Conservation (phyloP, 2,113 vertebrate species). For the Lethenteron reissneri region DNA sequence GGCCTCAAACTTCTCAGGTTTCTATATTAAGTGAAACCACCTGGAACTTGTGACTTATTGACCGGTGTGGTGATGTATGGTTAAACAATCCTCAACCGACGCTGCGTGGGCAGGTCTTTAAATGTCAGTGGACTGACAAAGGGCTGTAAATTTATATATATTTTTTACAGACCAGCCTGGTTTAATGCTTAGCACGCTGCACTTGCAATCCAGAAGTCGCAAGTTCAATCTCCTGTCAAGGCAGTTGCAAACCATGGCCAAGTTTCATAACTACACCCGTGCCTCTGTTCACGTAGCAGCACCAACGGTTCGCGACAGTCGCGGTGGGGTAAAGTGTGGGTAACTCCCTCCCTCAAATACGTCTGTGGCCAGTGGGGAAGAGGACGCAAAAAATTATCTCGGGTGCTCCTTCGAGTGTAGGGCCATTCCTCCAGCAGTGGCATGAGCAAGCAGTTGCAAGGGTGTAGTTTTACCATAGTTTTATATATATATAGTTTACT, state of each 20-base stretch:
- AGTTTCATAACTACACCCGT: too few species aligned
- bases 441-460: not conserved
- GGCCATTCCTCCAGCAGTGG: not conserved
- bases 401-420: slow-evolving; percentile 8
- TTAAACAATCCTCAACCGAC: not conserved
- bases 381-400: slow-evolving; percentile 2
- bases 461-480: too few species aligned
- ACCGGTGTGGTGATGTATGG: not conserved
- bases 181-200: too few species aligned
- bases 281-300: too few species aligned
- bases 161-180: too few species aligned
- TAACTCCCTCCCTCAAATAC: too few species aligned
- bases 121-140: not conserved
- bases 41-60: not conserved
- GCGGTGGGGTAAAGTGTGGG: too few species aligned
- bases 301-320: too few species aligned
- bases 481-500: slow-evolving; percentile 8
- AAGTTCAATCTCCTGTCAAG: too few species aligned
- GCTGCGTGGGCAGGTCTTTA: not conserved
- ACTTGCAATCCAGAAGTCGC: too few species aligned
- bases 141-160: too few species aligned
- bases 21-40: not conserved
- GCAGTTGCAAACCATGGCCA: too few species aligned
- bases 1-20: not conserved
- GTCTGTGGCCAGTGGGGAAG: not conserved